phyloP scores from a whole-genome alignment of 1,140 invertebrate species.

The Microplitis demolitor region DNA sequence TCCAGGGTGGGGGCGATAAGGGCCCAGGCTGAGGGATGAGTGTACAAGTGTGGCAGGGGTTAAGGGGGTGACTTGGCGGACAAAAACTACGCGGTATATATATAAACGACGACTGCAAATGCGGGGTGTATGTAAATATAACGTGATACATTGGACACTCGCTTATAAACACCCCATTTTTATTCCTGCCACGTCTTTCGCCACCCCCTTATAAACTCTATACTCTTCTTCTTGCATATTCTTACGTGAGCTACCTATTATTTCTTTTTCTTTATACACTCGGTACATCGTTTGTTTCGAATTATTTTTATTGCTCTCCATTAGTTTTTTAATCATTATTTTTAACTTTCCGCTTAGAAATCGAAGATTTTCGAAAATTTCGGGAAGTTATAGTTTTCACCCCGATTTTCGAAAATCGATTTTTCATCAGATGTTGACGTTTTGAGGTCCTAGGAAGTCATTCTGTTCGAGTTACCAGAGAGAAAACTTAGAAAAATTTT shows the following conservation, averaged over 20 bases:
- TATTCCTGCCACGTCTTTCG: constrained; percentile 56
- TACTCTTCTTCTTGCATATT: background rate
- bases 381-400: too few relatives aligned
- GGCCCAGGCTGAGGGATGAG: constrained; percentile 25
- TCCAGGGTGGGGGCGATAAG: background rate
- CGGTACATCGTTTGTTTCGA: background rate
- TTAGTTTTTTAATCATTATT: background rate
- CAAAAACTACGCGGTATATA: constrained; percentile 21
- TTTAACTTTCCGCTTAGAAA: too few relatives aligned
- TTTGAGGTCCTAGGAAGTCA: too few relatives aligned
- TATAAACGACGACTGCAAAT: constrained; percentile 38
- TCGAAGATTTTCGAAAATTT: too few relatives aligned
- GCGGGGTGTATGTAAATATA: constrained; percentile 60
- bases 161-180: constrained; percentile 64
- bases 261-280: background rate
- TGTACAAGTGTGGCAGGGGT: constrained; percentile 7
- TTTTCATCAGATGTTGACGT: too few relatives aligned
- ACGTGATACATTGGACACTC: constrained; percentile 62
- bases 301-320: background rate
- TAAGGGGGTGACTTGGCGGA: constrained; percentile 4
- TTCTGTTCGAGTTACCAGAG: too few relatives aligned
- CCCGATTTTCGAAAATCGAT: too few relatives aligned
- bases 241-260: background rate
- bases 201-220: constrained; percentile 13
- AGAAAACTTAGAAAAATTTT: too few relatives aligned